Percentiles rank a stretch among this genome's conserved stretches.
Evolutionary conservation across 2,888 invertebrate species (phyloP).

Genomic region (Galeopsomyia nigrocyanea): DNA sequence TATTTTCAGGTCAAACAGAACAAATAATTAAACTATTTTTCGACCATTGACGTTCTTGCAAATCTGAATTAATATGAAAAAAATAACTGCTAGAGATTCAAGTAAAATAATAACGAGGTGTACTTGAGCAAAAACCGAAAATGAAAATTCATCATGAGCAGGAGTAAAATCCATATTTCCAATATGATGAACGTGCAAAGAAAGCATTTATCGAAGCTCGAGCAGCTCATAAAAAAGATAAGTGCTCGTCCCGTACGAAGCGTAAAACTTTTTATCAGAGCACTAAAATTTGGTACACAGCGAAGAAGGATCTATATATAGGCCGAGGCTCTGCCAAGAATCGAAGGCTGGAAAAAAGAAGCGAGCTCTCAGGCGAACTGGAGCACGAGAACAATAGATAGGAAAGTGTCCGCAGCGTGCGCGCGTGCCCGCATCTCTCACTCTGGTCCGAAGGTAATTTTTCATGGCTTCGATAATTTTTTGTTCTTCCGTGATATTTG

Average conservation of each 20-base stretch:
- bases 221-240: constrained; percentile 36
- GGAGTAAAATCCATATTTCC: constrained; percentile 25
- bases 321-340: constrained; percentile 16
- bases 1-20: too few species aligned
- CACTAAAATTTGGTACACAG: constrained; percentile 44
- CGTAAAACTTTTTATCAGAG: constrained; percentile 42
- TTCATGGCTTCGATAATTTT: constrained; percentile 42
- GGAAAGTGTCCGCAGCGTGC: not conserved
- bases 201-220: constrained; percentile 38
- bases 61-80: too few species aligned
- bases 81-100: too few species aligned
- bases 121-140: too few species aligned
- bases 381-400: constrained; percentile 32
- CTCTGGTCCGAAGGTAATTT: constrained; percentile 18
- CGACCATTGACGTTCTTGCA: too few species aligned
- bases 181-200: constrained; percentile 29
- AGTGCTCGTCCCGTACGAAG: not conserved
- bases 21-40: too few species aligned
- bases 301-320: constrained; percentile 21
- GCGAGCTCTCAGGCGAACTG: constrained; percentile 14
- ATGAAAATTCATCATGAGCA: too few species aligned
- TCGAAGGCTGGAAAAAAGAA: not conserved
- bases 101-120: too few species aligned
- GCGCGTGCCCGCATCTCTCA: not conserved
- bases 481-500: constrained; percentile 33